Conservation (phyloP, 2,888 invertebrate species). For the Conchocele bisecta region DNA sequence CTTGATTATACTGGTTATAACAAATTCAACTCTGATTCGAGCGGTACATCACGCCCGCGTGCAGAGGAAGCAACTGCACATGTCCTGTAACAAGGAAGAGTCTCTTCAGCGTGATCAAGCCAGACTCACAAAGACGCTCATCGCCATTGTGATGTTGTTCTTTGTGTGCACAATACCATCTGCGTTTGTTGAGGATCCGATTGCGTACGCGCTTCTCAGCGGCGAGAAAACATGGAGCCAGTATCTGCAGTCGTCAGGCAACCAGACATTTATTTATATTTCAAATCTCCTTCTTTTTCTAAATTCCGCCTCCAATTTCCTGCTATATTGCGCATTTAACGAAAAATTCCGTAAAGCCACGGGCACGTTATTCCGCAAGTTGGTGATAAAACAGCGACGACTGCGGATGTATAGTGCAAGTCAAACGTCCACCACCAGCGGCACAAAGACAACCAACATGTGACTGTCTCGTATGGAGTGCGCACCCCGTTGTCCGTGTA, state of each 20-base stretch:
- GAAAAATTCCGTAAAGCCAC: slow-evolving; percentile 62
- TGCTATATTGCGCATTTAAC: slow-evolving; percentile 79
- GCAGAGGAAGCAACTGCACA: slow-evolving; percentile 56
- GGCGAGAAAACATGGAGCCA: slow-evolving; percentile 28
- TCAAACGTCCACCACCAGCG: too few relatives aligned
- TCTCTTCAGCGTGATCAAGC: too few relatives aligned
- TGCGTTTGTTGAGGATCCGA: slow-evolving; percentile 71
- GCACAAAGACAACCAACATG: too few relatives aligned
- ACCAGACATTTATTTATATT: slow-evolving; percentile 48
- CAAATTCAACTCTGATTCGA: slow-evolving; percentile 67
- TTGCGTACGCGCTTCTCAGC: slow-evolving; percentile 68
- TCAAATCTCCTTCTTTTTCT: slow-evolving; percentile 74
- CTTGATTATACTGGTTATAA: slow-evolving; percentile 61
- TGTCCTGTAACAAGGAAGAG: slow-evolving; percentile 53
- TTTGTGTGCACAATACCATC: slow-evolving; percentile 74
- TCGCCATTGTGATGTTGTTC: slow-evolving; percentile 74
- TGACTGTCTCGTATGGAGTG: too few relatives aligned
- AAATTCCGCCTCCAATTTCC: slow-evolving; percentile 77
- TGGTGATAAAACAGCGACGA: too few relatives aligned
- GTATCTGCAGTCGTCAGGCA: slow-evolving; percentile 56
- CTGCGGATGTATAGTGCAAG: too few relatives aligned
- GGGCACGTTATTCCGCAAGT: neutral
- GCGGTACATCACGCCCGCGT: slow-evolving; percentile 65
- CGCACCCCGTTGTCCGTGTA: too few relatives aligned
- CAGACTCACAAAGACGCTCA: slow-evolving; percentile 75